Conservation (phyloP, 2,113 vertebrate species). For the Saguinus midas region DNA sequence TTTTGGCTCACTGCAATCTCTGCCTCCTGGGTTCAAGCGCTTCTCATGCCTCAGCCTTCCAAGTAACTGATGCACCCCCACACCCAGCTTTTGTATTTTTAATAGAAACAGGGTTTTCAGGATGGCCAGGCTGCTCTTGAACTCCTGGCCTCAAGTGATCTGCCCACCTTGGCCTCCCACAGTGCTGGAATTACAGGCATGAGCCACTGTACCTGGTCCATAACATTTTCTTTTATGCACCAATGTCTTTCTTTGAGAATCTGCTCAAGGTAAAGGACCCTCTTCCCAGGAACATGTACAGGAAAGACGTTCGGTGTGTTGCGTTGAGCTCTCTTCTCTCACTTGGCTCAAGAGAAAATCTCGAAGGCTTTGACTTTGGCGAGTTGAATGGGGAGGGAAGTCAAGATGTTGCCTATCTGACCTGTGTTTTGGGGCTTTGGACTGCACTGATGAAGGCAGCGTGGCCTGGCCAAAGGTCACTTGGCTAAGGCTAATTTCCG, state of each 20-base stretch:
- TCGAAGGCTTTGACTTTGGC: not conserved
- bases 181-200: not conserved
- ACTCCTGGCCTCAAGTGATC: not conserved
- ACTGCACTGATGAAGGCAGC: not conserved
- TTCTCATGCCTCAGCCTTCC: not conserved
- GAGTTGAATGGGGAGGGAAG: not conserved
- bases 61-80: not conserved
- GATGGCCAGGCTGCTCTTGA: not conserved
- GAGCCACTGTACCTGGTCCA: not conserved
- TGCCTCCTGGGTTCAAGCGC: not conserved
- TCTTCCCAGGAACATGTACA: not conserved
- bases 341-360: not conserved
- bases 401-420: not conserved
- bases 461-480: not conserved
- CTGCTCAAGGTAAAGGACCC: not conserved
- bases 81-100: not conserved
- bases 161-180: not conserved
- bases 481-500: not conserved
- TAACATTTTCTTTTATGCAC: not conserved
- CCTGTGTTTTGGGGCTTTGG: not conserved
- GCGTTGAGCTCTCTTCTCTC: not conserved
- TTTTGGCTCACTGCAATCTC: not conserved
- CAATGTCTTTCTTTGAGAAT: not conserved
- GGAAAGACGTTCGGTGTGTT: not conserved
- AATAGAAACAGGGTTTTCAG: not conserved